phyloP scores from a whole-genome alignment of 2,797 vertebrate species.

The Coccyzus lansbergi region DNA sequence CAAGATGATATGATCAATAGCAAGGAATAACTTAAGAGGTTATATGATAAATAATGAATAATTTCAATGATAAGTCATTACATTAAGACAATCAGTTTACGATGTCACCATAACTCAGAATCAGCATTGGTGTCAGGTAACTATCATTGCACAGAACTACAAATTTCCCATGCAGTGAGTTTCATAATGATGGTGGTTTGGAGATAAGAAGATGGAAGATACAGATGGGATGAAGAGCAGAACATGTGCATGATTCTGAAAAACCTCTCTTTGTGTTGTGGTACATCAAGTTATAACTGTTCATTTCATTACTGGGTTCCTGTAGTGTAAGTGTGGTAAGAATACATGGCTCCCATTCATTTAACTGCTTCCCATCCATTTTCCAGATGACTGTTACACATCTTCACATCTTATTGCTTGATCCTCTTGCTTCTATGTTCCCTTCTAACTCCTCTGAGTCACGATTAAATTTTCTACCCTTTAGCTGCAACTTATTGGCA shows the following conservation, averaged over 20 bases:
- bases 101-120: neutral
- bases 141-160: neutral
- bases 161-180: neutral
- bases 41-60: constrained; percentile 30
- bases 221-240: neutral
- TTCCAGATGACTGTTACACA: neutral
- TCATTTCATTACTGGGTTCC: constrained; percentile 21
- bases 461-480: constrained; percentile 35
- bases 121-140: constrained; percentile 6
- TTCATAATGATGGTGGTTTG: neutral
- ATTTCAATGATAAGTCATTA: constrained; percentile 4
- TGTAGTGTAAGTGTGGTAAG: neutral
- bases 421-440: neutral
- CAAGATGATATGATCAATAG: neutral
- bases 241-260: neutral
- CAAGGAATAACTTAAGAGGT: neutral
- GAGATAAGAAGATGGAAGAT: neutral
- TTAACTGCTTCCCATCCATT: constrained; percentile 1
- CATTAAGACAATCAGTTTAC: constrained; percentile 1
- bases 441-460: constrained; percentile 38
- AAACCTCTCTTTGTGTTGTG: neutral
- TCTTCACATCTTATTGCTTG: neutral
- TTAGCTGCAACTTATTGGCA: constrained; percentile 38
- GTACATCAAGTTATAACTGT: neutral
- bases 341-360: constrained; percentile 33